Evolutionary conservation across 2,113 vertebrate genomes (phyloP), one percentile per base, ranked within the genome.

Genomic region (Dipodomys merriami): DNA sequence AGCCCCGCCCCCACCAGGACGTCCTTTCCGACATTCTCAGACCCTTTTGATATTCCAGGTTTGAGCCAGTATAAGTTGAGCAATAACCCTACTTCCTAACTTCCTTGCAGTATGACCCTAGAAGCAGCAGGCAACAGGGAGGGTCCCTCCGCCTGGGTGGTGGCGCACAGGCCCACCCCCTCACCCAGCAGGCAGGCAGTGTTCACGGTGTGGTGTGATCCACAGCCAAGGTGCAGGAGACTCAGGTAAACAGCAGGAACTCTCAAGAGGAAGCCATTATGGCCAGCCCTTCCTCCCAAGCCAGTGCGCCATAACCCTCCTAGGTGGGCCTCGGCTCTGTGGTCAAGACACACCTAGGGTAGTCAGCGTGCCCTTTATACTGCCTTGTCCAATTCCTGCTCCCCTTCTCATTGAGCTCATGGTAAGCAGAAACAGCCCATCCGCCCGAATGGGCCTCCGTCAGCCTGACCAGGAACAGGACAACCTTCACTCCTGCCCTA

Each of bases 1-100:
- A 33, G 49, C 77, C 23, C 72, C 30, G 35, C 67, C 9, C 33
- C 19, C 46, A 68, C 29, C 4, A 44, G 69, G 1, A 0, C 44
- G 49, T 13, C 49, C 74, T 64, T 53, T 22, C 57, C n/a, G 5
- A 11, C 44, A 18, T 67, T n/a, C 35, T 27, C n/a, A n/a, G 2
- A 8, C 30, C 22, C 76, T 74, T 53, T 67, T 65, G 49, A 81
- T 18, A 84, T 19, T 88, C 76, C 76, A 62, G 30, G 46, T 81
- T 68, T 30, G 86, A 76, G 33, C 39, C 71, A 82, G 68, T 74
- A 9, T 74, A 29, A 53, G 39, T 16, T 53, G 35, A 96, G 95
- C 94, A 95, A 95, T 96, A 94, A 94, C 87, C 85, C 71, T 49
- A 39, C 44, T 74, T 79, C 85, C 91, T 60, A 33, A 83, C 64